Percentiles rank a stretch among this genome's conserved stretches.
These are phyloP conservation scores for Anhinga rufa DNA, from an alignment of 2,113 vertebrate species.

Conservation along the genomic window DNA sequence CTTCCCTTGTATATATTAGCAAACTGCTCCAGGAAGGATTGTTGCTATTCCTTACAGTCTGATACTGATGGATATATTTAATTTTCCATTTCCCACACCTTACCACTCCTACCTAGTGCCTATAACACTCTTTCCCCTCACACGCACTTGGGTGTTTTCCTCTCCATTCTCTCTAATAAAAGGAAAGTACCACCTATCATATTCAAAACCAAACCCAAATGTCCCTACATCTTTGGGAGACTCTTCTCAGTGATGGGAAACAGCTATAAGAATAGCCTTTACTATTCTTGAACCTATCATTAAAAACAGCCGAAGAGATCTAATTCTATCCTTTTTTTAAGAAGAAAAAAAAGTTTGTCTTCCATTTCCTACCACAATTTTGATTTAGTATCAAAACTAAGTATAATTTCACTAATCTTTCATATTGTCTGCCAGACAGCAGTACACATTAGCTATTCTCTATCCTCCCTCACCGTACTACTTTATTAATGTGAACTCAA, in stretches of 20 bases:
- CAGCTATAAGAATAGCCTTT: neutral
- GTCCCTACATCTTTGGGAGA: neutral
- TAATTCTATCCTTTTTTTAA: neutral
- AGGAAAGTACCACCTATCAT: neutral
- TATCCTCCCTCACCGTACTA: neutral
- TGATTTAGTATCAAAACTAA: neutral
- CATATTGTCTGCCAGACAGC: neutral
- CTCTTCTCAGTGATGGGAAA: neutral
- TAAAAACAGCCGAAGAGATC: neutral
- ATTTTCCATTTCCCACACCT: neutral
- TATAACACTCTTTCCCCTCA: neutral
- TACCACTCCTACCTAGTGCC: neutral
- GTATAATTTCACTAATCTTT: neutral
- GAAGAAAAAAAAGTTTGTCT: neutral
- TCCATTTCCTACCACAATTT: neutral
- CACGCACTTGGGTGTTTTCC: neutral
- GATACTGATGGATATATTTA: neutral
- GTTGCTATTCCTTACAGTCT: neutral
- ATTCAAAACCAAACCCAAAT: neutral
- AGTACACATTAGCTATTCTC: neutral
- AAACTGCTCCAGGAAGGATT: neutral
- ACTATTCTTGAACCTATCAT: neutral
- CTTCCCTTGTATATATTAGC: neutral
- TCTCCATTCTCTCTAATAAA: neutral
- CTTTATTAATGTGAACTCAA: constrained; percentile 25